Conservation (phyloP, 2,113 vertebrate genomes). For the Salvator merianae region DNA sequence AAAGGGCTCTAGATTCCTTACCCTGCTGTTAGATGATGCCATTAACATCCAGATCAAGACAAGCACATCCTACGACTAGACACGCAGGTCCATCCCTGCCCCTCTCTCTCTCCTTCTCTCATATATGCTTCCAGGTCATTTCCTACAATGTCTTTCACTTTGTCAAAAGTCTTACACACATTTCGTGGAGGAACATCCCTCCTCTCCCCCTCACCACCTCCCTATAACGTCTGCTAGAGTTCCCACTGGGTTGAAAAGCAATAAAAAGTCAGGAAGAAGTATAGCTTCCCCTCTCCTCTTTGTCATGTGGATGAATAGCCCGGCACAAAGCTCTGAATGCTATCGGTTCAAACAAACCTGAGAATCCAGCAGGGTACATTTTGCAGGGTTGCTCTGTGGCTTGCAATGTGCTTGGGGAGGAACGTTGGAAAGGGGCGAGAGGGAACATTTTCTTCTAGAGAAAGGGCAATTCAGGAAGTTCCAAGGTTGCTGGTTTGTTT, state of each 20-base stretch:
- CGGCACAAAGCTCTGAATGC: constrained; percentile 73
- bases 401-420: constrained; percentile 2
- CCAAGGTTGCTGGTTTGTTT: neutral
- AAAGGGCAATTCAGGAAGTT: constrained; percentile 55
- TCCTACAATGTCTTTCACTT: neutral
- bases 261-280: constrained; percentile 82
- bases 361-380: constrained; percentile 60
- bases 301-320: constrained; percentile 80
- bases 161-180: constrained; percentile 64
- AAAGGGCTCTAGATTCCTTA: too few species aligned
- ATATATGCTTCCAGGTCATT: neutral
- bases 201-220: neutral
- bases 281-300: constrained; percentile 77
- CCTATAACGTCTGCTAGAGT: constrained; percentile 53
- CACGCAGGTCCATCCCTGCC: neutral
- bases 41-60: too few species aligned
- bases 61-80: too few species aligned
- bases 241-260: constrained; percentile 81
- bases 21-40: too few species aligned
- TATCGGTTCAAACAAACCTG: constrained; percentile 75
- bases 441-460: constrained; percentile 57
- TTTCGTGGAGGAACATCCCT: constrained; percentile 63
- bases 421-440: constrained; percentile 36
- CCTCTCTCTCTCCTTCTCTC: neutral
- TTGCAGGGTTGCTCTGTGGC: constrained; percentile 37